Conservation (phyloP, 1,140 invertebrate species). For the Drosophila aff. region DNA sequence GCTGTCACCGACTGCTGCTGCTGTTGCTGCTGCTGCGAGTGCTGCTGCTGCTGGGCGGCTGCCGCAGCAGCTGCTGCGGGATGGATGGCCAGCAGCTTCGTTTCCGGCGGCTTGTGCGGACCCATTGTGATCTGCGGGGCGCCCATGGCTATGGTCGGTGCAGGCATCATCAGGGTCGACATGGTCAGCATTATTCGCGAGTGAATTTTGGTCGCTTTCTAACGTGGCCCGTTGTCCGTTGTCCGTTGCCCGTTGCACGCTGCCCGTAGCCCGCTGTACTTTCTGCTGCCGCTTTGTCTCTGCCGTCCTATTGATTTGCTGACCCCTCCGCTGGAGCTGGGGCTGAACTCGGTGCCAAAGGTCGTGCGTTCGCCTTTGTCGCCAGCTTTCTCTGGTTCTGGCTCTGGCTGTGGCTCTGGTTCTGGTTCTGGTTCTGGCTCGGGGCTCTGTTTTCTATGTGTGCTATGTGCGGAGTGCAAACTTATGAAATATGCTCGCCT, state of each 20-base stretch:
- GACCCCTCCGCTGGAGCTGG: slow-evolving; percentile 56
- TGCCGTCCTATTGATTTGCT: slow-evolving; percentile 68
- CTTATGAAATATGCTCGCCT: slow-evolving; percentile 79
- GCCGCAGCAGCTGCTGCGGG: slow-evolving; percentile 78
- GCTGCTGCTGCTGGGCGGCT: slow-evolving; percentile 71
- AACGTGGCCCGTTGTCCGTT: not conserved
- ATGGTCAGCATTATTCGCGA: slow-evolving; percentile 85
- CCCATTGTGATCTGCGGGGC: slow-evolving; percentile 84
- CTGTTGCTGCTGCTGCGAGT: slow-evolving; percentile 52
- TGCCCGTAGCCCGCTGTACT: slow-evolving; percentile 4
- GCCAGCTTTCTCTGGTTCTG: slow-evolving; percentile 58
- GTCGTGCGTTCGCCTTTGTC: slow-evolving; percentile 80
- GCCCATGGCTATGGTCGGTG: slow-evolving; percentile 83
- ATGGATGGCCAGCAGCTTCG: slow-evolving; percentile 84
- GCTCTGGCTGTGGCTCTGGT: slow-evolving; percentile 24
- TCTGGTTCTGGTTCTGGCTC: slow-evolving; percentile 40
- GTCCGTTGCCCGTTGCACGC: not conserved
- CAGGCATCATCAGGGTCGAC: slow-evolving; percentile 85
- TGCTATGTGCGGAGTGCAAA: slow-evolving; percentile 53
- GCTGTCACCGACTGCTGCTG: slow-evolving; percentile 65
- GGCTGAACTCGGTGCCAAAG: slow-evolving; percentile 78
- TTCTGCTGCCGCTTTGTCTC: slow-evolving; percentile 27
- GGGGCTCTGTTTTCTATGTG: slow-evolving; percentile 45
- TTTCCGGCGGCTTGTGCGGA: slow-evolving; percentile 85
- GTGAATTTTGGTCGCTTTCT: slow-evolving; percentile 72